Base-by-base conservation (phyloP, 2,888 invertebrate genomes). In the Chymomyza amoena region DNA sequence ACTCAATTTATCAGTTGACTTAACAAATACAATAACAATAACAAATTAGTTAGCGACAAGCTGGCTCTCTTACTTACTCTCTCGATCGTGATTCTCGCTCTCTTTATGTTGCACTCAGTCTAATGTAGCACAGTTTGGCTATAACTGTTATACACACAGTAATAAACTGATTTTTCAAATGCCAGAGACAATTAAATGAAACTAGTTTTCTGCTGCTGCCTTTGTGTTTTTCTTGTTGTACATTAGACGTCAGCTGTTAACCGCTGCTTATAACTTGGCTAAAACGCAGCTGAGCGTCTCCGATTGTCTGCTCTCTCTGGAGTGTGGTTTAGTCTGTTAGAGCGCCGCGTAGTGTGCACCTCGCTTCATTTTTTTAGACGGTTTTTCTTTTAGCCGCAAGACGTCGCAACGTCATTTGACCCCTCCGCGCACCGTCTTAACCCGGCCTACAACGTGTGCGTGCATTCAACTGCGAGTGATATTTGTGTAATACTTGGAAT, bases 1-100 rank as follows among this genome's bases (percentile, higher is more conserved):
- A 84, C 72, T 77, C 88, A 86, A 88, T 88, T 88, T 84, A 88
- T 84, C 84, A 83, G 87, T 84, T 78, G 88, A 87, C 75, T 86
- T 86, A 84, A 78, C 81, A 84, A 84, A 85, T 68, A 85, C 84
- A 84, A 84, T 80, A 77, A 80, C 64, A 72, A 75, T 73, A 73
- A 81, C 83, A 83, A 83, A 83, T 83, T 84, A 60, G 57, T 61
- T 28, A 63, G 70, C 66, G 66, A 68, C 64, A 39, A 64, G 57
- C 52, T 4, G 61, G 25, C 57, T 18, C 57, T 57, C 57, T 54
- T 3, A 13, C 16, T 59, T 28, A 15, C 13, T 13, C 39, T 20
- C 18, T 57, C 18, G 6, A 18, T 18, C n/a, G 5, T 51, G 0
- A 1, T 7, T 32, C 32, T 32, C 32, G 6, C 32, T 7, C 7